Conservation (phyloP, 2,113 vertebrate species). For the Neogale vison region DNA sequence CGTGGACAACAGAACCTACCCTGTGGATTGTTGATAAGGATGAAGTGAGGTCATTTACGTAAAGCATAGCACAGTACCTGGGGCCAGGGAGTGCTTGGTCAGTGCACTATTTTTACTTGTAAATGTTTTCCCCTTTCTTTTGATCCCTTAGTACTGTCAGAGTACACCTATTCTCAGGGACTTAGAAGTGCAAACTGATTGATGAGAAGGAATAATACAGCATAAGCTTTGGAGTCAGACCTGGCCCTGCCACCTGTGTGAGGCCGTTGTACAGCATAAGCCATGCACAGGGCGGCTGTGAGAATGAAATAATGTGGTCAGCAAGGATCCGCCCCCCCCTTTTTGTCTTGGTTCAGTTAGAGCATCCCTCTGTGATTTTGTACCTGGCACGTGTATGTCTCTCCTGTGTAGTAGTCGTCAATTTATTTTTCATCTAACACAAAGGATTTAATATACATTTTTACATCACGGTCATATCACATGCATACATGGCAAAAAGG, state of each 20-base stretch:
- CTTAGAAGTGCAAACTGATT: neutral
- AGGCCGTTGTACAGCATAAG: neutral
- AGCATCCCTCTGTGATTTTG: neutral
- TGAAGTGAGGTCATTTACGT: neutral
- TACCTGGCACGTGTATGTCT: neutral
- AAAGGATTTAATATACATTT: neutral
- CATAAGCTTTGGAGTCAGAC: neutral
- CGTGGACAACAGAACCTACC: neutral
- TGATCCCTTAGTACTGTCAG: neutral
- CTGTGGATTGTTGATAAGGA: neutral
- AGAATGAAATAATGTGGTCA: neutral
- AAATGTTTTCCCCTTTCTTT: neutral
- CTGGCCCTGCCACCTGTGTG: neutral
- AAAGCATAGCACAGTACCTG: neutral
- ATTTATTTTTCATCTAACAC: neutral
- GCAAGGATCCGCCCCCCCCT: neutral
- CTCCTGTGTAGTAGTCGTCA: neutral
- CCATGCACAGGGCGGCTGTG: neutral
- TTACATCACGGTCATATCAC: neutral
- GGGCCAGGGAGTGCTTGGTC: neutral
- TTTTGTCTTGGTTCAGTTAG: neutral
- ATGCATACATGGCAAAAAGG: neutral
- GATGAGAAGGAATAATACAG: neutral
- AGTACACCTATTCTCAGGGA: neutral
- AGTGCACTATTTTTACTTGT: neutral